Base-by-base conservation (phyloP, 2,797 vertebrate genomes). In the Anas bahamensis region DNA sequence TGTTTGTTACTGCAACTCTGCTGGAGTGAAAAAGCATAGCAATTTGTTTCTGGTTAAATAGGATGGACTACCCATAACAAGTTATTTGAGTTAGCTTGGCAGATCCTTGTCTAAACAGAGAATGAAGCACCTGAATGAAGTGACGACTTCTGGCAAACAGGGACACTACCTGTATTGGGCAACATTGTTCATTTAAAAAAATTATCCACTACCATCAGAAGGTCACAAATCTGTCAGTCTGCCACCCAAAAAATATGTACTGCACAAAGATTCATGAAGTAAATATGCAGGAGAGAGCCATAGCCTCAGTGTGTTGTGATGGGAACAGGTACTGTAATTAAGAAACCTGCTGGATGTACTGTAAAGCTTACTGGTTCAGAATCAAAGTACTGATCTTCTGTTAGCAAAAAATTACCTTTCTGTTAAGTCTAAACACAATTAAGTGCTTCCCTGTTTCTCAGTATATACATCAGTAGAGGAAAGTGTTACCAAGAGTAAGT, bases 401-500 rank as follows among this genome's bases (percentile, higher is more conserved):
- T 73, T 71, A 35, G 46, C 41, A 37, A 53, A 41, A 81, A 83
- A 44, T 41, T 4, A 53, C 24, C 33, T 86, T 71, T 77, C 18
- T 57, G 9, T 77, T 37, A 59, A 23, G 15, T 37, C 24, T 65
- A 56, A 64, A 33, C 46, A 42, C 33, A 29, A 41, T 18, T 41
- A 84, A 33, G 16, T 73, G 56, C 71, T 79, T 7, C 18, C 10
- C 14, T 15, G 12, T 82, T 82, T 79, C 13, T 79, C 44, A 22
- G 18, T 28, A 59, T 63, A 66, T 17, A 9, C 1, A 8, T 44
- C 13, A 68, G 50, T 41, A 48, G 64, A 79, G 59, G 86, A 50
- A 23, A 24, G 28, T 2, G 2, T 39, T 88, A 48, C n/a, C 23
- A 53, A 14, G 42, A 15, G 14, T 11, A 10, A 0, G 0, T 37